phyloP scores from a whole-genome alignment of 2,888 invertebrate genomes.

The Sisyra terminalis region DNA sequence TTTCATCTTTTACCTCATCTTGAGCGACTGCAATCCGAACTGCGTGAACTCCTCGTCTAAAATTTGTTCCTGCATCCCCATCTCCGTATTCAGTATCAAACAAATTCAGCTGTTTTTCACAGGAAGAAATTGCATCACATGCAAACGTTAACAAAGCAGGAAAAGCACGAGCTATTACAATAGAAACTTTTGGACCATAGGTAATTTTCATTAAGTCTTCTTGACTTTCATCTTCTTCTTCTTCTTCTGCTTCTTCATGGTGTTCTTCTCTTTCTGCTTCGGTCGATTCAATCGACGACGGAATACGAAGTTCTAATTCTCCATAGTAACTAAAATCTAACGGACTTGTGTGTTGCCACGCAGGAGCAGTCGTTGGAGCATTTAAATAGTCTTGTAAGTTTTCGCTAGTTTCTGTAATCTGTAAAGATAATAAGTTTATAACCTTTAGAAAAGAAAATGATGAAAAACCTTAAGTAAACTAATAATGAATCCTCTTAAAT shows the following conservation, averaged over 20 bases:
- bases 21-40: conserved; percentile 17
- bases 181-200: conserved; percentile 22
- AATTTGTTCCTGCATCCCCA: conserved; percentile 48
- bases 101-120: conserved; percentile 41
- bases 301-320: conserved; percentile 4
- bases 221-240: neutral
- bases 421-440: conserved; percentile 10
- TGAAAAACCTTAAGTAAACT: conserved; percentile 40
- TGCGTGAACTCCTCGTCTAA: conserved; percentile 17
- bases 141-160: conserved; percentile 24
- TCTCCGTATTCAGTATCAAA: conserved; percentile 57
- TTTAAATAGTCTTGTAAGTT: conserved; percentile 40
- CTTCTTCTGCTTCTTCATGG: neutral
- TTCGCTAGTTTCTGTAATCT: conserved; percentile 15
- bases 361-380: conserved; percentile 39
- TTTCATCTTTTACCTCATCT: too few species aligned
- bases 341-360: conserved; percentile 25
- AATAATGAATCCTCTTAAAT: conserved; percentile 63
- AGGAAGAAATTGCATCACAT: conserved; percentile 37
- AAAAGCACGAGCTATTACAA: conserved; percentile 18
- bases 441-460: conserved; percentile 19
- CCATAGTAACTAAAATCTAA: neutral
- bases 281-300: neutral
- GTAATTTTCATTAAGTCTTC: conserved; percentile 5
- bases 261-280: neutral